phyloP scores from a whole-genome alignment of 2,113 vertebrate species.

The Patagioenas fasciata region DNA sequence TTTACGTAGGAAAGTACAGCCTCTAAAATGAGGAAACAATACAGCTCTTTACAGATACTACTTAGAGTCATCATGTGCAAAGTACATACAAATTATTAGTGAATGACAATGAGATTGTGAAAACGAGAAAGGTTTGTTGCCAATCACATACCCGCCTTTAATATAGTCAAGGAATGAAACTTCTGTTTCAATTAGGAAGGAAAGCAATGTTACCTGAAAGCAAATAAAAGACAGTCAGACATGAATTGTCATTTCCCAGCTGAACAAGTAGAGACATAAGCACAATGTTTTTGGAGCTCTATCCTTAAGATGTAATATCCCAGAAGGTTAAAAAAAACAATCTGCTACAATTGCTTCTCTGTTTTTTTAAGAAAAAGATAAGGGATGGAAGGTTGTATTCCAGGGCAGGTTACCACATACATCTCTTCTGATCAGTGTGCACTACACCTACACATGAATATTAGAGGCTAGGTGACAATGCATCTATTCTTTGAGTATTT shows the following conservation, averaged over 20 bases:
- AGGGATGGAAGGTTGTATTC: not conserved
- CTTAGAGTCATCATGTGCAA: not conserved
- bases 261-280: slow-evolving; percentile 36
- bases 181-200: slow-evolving; percentile 96
- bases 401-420: not conserved
- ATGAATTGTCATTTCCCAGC: slow-evolving; percentile 15
- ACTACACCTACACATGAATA: not conserved
- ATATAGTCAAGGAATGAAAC: slow-evolving; percentile 99
- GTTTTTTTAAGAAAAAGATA: not conserved
- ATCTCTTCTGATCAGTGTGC: not conserved
- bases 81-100: not conserved
- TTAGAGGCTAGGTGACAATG: not conserved
- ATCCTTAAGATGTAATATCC: not conserved
- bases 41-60: not conserved
- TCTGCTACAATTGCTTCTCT: not conserved
- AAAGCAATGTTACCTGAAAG: slow-evolving; percentile 94
- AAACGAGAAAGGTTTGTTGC: slow-evolving; percentile 31
- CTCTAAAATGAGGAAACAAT: not conserved
- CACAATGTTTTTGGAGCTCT: not conserved
- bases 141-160: slow-evolving; percentile 93
- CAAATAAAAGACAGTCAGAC: slow-evolving; percentile 63
- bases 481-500: too few relatives aligned
- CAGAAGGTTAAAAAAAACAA: not conserved
- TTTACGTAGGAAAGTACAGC: not conserved
- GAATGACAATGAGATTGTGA: not conserved